These are phyloP conservation scores for Tetragnatha montana DNA, from an alignment of 2,888 invertebrate genomes.

Conservation along the genomic window DNA sequence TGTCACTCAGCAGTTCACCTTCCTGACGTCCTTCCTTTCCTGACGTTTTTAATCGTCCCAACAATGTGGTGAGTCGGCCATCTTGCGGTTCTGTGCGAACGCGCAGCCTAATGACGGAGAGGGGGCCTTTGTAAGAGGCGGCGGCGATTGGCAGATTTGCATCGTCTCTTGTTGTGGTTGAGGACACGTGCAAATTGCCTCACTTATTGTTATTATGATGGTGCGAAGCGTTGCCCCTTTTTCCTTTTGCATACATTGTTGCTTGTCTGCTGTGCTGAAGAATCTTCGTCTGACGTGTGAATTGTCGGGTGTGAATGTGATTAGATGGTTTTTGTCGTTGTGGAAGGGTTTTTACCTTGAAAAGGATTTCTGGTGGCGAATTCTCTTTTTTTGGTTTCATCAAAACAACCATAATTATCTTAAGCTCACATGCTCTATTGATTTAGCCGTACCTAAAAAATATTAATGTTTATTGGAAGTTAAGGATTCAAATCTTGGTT, in stretches of 20 bases:
- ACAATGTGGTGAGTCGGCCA: conserved; percentile 55
- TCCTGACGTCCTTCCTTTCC: conserved; percentile 53
- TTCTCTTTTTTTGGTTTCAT: no score
- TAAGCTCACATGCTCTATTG: no score
- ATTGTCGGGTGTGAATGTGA: no score
- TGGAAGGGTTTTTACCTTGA: no score
- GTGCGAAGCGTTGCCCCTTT: background rate
- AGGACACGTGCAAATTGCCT: conserved; percentile 67
- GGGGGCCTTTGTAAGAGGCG: conserved; percentile 39
- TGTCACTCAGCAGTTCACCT: conserved; percentile 31
- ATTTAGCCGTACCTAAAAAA: no score
- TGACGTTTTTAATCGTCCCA: conserved; percentile 41
- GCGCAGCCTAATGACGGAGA: conserved; percentile 39
- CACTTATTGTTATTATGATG: background rate
- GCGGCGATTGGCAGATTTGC: conserved; percentile 62
- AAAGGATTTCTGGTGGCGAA: no score
- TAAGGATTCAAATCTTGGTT: no score
- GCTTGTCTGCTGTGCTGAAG: background rate
- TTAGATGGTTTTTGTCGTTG: no score
- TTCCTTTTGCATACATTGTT: conserved; percentile 19
- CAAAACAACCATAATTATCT: no score
- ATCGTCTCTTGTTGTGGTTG: conserved; percentile 64
- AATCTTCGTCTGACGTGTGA: no score
- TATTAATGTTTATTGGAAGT: no score
- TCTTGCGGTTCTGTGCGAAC: conserved; percentile 63